phyloP scores from a whole-genome alignment of 1,140 invertebrate genomes.

The Heliconius hermathena region DNA sequence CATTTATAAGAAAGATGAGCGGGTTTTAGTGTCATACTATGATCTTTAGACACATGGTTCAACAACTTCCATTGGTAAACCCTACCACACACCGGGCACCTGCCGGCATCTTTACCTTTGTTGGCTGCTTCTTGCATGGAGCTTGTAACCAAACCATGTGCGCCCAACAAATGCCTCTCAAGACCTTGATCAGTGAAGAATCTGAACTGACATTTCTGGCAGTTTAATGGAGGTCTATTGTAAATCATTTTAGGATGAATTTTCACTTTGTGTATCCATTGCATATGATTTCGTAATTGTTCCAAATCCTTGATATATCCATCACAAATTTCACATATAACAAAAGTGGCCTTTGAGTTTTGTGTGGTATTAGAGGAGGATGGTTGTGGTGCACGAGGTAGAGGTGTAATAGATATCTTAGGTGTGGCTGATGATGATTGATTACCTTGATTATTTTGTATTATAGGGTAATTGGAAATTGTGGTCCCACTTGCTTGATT shows the following conservation, averaged over 20 bases:
- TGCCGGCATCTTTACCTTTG: conserved; percentile 95
- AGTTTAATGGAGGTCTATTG: conserved; percentile 95
- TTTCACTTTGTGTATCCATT: conserved; percentile 98
- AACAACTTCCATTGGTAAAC: conserved; percentile 96
- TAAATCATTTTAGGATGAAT: conserved; percentile 98
- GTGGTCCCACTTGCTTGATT: conserved; percentile 65
- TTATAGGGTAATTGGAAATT: conserved; percentile 72
- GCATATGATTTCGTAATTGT: conserved; percentile 96
- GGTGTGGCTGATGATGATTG: conserved; percentile 80
- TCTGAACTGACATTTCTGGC: conserved; percentile 90
- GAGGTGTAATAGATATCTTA: conserved; percentile 95
- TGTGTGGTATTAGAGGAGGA: conserved; percentile 74
- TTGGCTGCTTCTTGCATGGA: conserved; percentile 98
- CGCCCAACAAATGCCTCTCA: conserved; percentile 95
- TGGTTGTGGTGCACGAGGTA: conserved; percentile 86
- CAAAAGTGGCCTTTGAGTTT: conserved; percentile 86
- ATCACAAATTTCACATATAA: conserved; percentile 97
- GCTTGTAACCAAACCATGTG: conserved; percentile 96
- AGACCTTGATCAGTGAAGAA: conserved; percentile 91
- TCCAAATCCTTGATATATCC: conserved; percentile 97
- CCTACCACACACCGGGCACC: conserved; percentile 96
- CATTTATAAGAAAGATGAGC: conserved; percentile 97
- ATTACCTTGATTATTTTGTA: conserved; percentile 67
- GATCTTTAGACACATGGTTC: conserved; percentile 95
- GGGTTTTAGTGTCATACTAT: conserved; percentile 95